Evolutionary conservation across 1,140 invertebrate species (phyloP), one percentile per base, ranked within the genome.

Genomic region (Lasioglossum baleicum): DNA sequence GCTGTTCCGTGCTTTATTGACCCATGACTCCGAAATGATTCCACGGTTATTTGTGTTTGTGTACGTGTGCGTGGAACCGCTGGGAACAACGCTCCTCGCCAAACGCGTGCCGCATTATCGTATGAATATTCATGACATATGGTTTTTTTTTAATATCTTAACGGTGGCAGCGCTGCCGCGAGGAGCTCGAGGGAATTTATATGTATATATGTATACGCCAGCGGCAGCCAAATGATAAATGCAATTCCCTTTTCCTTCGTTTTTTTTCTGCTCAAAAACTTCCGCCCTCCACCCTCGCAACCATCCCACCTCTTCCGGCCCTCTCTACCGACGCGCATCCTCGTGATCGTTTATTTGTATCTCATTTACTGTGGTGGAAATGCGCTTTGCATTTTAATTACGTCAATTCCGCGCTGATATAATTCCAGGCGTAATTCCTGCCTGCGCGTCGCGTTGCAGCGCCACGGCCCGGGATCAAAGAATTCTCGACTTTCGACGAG

Each of bases 321-420:
- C 26, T 31, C 40, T 42, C 63, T 40, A 10, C 48, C 70, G 44
- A 11, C 44, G 44, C 44, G 51, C 17, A 15, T 53, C 31, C 63
- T 3, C 7, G 64, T 11, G 26, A 67, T 67, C 64, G 51, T 75
- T 75, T 75, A 75, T 75, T 75, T 75, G 64, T 67, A 44, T 67
- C 73, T 75, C 73, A 58, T 75, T 75, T 58, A 67, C 10, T 11
- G 2, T 35, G n/a, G 48, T n/a, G 64, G 51, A 67, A 56, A 42
- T 15, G 48, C 51, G 64, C 35, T 75, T 75, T 67, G 51, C 73
- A 67, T 75, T 75, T 75, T 75, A 75, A 75, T 75, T 75, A 40
- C 73, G 73, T 58, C 73, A 67, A 75, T 58, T 58, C 56, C 56
- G 56, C 20, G 20, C 56, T 58, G 56, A 58, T n/a, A 58, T 58